Percentiles rank a stretch among this genome's conserved stretches.
These are phyloP conservation scores for Temnothorax unifasciatus DNA, from an alignment of 2,888 invertebrate species.

Conservation along the genomic window DNA sequence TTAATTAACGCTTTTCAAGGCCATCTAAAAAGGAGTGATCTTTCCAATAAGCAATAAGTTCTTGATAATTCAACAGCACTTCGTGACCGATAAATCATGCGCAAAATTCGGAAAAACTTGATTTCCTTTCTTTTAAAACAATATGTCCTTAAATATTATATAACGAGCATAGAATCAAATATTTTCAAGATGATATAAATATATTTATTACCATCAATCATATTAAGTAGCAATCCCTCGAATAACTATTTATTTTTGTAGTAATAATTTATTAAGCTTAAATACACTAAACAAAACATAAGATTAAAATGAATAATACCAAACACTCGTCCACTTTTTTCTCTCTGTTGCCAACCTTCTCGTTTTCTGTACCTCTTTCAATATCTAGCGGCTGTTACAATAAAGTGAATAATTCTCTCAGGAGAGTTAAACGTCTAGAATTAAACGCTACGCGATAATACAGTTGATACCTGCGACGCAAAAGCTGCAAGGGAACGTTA, in stretches of 20 bases:
- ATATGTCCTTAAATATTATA: no score
- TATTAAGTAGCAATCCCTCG: background rate
- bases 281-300: background rate
- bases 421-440: slow-evolving; percentile 37
- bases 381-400: slow-evolving; percentile 19
- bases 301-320: background rate
- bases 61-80: background rate
- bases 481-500: slow-evolving; percentile 4
- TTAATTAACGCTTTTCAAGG: background rate
- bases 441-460: slow-evolving; percentile 52
- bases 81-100: background rate
- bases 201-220: background rate
- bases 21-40: background rate
- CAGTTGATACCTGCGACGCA: background rate
- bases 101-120: background rate
- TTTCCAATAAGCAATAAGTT: slow-evolving; percentile 1
- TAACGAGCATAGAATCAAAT: background rate
- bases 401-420: slow-evolving; percentile 35
- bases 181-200: background rate
- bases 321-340: background rate
- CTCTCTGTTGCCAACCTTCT: background rate
- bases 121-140: background rate
- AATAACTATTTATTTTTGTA: background rate
- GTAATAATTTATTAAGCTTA: background rate
- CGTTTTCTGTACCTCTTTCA: background rate